These are phyloP conservation scores for Autographa gamma DNA, from an alignment of 2,888 invertebrate species.

Conservation along the genomic window DNA sequence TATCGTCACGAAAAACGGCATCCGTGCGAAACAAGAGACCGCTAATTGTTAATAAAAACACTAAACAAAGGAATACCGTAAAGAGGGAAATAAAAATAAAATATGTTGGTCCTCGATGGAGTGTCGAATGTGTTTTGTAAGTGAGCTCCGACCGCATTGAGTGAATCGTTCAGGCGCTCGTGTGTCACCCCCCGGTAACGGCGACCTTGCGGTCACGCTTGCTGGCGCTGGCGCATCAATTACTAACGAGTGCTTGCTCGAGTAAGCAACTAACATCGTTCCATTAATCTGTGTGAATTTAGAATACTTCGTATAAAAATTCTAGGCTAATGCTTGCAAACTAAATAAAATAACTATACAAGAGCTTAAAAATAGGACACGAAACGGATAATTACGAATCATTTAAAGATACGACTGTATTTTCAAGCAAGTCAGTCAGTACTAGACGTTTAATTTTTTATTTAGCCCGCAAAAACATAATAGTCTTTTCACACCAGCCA, in stretches of 20 bases:
- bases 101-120: slow-evolving; percentile 1
- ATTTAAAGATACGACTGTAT: neutral
- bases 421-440: neutral
- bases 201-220: slow-evolving; percentile 70
- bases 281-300: slow-evolving; percentile 18
- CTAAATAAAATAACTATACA: neutral
- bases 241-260: slow-evolving; percentile 36
- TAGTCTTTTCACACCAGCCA: neutral
- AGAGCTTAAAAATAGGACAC: neutral
- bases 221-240: slow-evolving; percentile 58
- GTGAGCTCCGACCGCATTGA: slow-evolving; percentile 54
- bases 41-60: slow-evolving; percentile 53
- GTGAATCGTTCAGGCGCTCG: slow-evolving; percentile 57
- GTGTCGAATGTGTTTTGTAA: slow-evolving; percentile 33
- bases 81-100: neutral
- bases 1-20: slow-evolving; percentile 45
- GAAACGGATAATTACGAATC: neutral
- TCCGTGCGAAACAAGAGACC: slow-evolving; percentile 51
- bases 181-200: slow-evolving; percentile 62
- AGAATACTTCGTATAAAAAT: neutral
- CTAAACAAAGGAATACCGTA: slow-evolving; percentile 56
- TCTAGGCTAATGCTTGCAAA: neutral
- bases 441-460: neutral
- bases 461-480: neutral
- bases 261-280: slow-evolving; percentile 8